A percentile compares a stretch with the other conserved stretches of the same genome.
These are phyloP conservation scores for Felis chaus DNA, from an alignment of 2,113 vertebrate species.

Conservation along the genomic window DNA sequence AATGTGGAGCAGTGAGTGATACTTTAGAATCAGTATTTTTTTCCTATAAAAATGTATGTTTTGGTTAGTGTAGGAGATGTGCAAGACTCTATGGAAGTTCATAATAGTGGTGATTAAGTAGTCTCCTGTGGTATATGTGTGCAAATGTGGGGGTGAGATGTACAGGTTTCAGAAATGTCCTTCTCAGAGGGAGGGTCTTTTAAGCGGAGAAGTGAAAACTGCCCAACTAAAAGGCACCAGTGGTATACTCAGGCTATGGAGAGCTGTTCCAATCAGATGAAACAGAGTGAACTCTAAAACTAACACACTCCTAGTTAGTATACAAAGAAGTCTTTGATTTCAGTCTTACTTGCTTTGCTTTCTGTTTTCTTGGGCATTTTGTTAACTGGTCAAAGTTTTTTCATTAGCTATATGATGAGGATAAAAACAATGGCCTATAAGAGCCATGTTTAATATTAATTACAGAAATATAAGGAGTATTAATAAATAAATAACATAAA, in stretches of 20 bases:
- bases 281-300: neutral
- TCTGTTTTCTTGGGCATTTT: slow-evolving; percentile 16
- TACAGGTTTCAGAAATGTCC: neutral
- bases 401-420: neutral
- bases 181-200: neutral
- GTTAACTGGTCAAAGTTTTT: neutral
- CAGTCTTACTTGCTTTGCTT: neutral
- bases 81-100: neutral
- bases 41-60: neutral
- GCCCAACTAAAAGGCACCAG: neutral
- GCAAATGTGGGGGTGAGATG: neutral
- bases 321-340: neutral
- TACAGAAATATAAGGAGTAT: slow-evolving; percentile 6
- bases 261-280: neutral
- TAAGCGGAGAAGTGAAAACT: neutral
- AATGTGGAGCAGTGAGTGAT: neutral
- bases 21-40: neutral
- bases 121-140: neutral
- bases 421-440: neutral
- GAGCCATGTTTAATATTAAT: neutral
- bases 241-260: neutral
- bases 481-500: neutral
- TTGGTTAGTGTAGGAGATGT: neutral
- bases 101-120: neutral
- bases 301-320: neutral